A percentile compares a stretch with the other conserved stretches of the same genome.
Evolutionary conservation across 1,140 invertebrate species (phyloP).

Genomic region (Lepidurus arcticus): DNA sequence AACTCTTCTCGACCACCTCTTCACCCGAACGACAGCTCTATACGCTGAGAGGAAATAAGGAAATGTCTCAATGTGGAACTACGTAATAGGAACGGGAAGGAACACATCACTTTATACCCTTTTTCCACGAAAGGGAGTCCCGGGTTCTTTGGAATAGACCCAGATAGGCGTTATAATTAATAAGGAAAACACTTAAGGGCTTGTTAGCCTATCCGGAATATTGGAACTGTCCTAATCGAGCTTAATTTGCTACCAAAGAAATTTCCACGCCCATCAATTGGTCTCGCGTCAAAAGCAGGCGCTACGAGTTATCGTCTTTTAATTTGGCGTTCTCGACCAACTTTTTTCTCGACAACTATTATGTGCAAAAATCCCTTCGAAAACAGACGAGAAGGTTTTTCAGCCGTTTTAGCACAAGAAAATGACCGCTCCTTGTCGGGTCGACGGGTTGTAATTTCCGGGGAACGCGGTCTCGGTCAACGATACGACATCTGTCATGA

Average conservation of each 20-base stretch:
- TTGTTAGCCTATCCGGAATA: too few species aligned
- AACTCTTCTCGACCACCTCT: not conserved
- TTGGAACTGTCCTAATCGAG: too few species aligned
- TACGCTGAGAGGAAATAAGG: not conserved
- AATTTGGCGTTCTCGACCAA: too few species aligned
- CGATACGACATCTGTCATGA: slow-evolving; percentile 3
- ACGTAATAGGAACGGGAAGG: not conserved
- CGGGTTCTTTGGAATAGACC: not conserved
- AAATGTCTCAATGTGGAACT: not conserved
- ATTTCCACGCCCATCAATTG: too few species aligned
- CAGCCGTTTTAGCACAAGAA: not conserved
- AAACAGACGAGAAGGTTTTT: too few species aligned
- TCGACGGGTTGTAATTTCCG: slow-evolving; percentile 1
- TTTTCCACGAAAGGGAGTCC: not conserved
- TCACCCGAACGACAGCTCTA: not conserved
- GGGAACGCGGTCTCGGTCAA: not conserved
- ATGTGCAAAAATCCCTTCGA: too few species aligned
- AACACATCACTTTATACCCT: not conserved
- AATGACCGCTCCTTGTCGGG: not conserved
- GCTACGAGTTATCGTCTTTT: too few species aligned
- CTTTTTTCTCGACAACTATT: too few species aligned
- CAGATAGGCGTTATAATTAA: not conserved
- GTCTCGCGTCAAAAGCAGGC: too few species aligned
- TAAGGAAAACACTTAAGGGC: not conserved
- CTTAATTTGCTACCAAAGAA: too few species aligned